phyloP scores from a whole-genome alignment of 2,797 vertebrate genomes.

The Megalops cyprinoides region DNA sequence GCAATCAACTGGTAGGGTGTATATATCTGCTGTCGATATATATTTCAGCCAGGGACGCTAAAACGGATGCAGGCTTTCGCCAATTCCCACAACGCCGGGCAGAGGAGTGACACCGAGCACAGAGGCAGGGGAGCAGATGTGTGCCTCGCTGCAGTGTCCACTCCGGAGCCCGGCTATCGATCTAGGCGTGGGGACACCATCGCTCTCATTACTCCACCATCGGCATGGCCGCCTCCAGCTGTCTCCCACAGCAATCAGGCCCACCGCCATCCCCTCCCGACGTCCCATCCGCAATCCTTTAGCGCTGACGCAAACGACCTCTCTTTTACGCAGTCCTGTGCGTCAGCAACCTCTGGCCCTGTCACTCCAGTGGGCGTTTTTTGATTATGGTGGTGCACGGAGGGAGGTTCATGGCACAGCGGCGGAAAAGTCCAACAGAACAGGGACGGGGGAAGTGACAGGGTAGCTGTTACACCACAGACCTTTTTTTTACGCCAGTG shows the following conservation, averaged over 20 bases:
- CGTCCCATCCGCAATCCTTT: slow-evolving; percentile 9
- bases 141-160: background rate
- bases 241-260: background rate
- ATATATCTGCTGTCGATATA: slow-evolving; percentile 25
- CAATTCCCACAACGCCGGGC: background rate
- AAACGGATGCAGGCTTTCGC: background rate
- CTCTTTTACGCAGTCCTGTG: background rate
- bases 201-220: background rate
- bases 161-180: background rate
- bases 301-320: slow-evolving; percentile 10
- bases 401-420: no score
- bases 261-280: background rate
- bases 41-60: background rate
- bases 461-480: no score
- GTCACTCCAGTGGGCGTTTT: no score
- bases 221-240: slow-evolving; percentile 11
- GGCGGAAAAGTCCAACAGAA: background rate
- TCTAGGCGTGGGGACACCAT: background rate
- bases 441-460: no score
- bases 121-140: background rate
- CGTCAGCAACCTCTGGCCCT: no score
- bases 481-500: background rate
- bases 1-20: slow-evolving; percentile 15
- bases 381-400: no score
- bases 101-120: background rate